phyloP scores from a whole-genome alignment of 1,140 invertebrate species.

The Eulimnadia texana region DNA sequence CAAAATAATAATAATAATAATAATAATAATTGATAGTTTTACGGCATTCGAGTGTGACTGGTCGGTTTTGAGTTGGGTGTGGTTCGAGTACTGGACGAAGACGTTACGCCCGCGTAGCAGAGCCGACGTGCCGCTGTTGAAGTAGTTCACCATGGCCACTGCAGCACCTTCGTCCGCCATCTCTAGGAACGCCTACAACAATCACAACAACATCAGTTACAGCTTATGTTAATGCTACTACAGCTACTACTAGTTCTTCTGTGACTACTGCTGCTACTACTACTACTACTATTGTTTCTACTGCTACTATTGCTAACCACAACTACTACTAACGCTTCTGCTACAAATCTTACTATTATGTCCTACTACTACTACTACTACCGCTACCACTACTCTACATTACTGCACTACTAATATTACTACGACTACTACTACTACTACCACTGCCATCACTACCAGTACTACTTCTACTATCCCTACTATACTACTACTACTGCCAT shows the following conservation, averaged over 20 bases:
- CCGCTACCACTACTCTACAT: too few species aligned
- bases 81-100: conserved; percentile 96
- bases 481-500: too few species aligned
- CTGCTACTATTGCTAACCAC: too few species aligned
- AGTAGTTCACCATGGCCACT: conserved; percentile 86
- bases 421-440: too few species aligned
- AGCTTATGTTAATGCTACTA: conserved; percentile 22
- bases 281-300: too few species aligned
- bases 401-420: too few species aligned
- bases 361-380: too few species aligned
- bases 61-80: conserved; percentile 95
- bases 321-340: too few species aligned
- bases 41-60: conserved; percentile 80
- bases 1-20: neutral
- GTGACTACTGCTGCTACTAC: too few species aligned
- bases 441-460: too few species aligned
- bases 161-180: conserved; percentile 87
- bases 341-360: too few species aligned
- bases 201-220: conserved; percentile 22
- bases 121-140: conserved; percentile 64
- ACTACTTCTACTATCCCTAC: too few species aligned
- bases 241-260: neutral
- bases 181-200: conserved; percentile 82
- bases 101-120: conserved; percentile 83
- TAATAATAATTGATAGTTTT: conserved; percentile 31